These are phyloP conservation scores for Atractosteus spatula DNA, from an alignment of 2,113 vertebrate genomes.

Conservation along the genomic window DNA sequence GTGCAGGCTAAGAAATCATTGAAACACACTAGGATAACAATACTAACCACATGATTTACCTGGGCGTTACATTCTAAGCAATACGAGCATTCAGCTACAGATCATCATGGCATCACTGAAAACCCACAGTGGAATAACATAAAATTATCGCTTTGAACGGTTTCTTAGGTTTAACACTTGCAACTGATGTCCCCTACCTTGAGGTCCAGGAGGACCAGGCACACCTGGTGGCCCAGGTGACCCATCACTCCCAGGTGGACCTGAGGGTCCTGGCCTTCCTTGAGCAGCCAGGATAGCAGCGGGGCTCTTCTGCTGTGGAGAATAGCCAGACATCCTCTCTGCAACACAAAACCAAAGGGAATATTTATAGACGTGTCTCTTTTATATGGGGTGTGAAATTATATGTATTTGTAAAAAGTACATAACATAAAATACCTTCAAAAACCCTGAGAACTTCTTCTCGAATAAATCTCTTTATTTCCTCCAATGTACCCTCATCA, in stretches of 20 bases:
- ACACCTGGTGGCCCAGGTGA: slow-evolving; percentile 84
- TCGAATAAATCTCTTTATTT: slow-evolving; percentile 86
- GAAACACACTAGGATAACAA: too few relatives aligned
- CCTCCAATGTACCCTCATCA: slow-evolving; percentile 77
- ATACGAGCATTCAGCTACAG: too few relatives aligned
- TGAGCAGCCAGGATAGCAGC: slow-evolving; percentile 85
- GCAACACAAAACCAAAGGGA: slow-evolving; percentile 21
- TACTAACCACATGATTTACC: too few relatives aligned
- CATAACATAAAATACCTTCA: slow-evolving; percentile 75
- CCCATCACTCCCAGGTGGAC: slow-evolving; percentile 84
- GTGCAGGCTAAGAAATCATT: too few relatives aligned
- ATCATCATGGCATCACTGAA: too few relatives aligned
- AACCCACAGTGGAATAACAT: too few relatives aligned
- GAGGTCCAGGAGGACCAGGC: slow-evolving; percentile 74
- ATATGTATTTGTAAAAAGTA: background rate
- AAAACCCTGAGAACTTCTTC: slow-evolving; percentile 85
- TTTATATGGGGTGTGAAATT: background rate
- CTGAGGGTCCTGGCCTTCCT: slow-evolving; percentile 75
- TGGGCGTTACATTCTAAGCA: too few relatives aligned
- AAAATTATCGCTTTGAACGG: background rate
- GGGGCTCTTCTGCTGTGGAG: slow-evolving; percentile 75
- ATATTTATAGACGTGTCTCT: background rate
- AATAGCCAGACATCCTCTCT: slow-evolving; percentile 74
- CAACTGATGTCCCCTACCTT: slow-evolving; percentile 73
- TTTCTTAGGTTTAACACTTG: slow-evolving; percentile 24